These are phyloP conservation scores for Spodoptera picta DNA, from an alignment of 2,888 invertebrate genomes.

Conservation along the genomic window DNA sequence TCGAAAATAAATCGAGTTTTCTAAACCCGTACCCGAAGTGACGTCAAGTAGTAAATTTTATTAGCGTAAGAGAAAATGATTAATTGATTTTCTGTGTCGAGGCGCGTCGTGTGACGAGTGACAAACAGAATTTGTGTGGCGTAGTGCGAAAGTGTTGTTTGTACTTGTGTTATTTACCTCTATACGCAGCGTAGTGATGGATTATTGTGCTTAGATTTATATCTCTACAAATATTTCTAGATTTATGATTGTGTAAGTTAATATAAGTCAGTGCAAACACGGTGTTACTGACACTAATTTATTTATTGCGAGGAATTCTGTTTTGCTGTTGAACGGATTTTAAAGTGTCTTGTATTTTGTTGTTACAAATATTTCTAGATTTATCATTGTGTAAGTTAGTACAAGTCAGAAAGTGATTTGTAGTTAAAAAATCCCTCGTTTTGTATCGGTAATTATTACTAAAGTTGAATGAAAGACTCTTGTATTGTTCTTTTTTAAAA, in stretches of 20 bases:
- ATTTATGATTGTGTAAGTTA: too few species aligned
- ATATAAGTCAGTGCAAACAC: too few species aligned
- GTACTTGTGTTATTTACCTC: constrained; percentile 1
- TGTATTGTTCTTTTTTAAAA: too few species aligned
- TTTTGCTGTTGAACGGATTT: background rate
- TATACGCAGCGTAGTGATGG: background rate
- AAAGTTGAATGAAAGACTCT: too few species aligned
- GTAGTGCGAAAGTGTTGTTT: constrained; percentile 50
- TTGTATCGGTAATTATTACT: too few species aligned
- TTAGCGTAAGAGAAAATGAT: constrained; percentile 69
- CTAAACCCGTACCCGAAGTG: constrained; percentile 58
- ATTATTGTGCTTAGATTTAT: background rate
- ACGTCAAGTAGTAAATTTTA: constrained; percentile 73
- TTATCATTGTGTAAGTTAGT: too few species aligned
- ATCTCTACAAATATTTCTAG: background rate
- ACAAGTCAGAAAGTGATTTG: too few species aligned
- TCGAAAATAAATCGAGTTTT: constrained; percentile 67
- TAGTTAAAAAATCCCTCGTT: too few species aligned
- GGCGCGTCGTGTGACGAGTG: constrained; percentile 60
- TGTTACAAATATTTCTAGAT: too few species aligned
- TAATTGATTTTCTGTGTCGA: constrained; percentile 66
- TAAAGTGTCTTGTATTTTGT: constrained; percentile 3
- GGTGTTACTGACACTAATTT: constrained; percentile 29
- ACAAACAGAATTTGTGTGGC: constrained; percentile 65
- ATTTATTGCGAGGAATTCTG: constrained; percentile 25